Percentiles rank a stretch among this genome's conserved stretches.
These are phyloP conservation scores for Drosophila azteca DNA, from an alignment of 1,140 invertebrate genomes.

Conservation along the genomic window DNA sequence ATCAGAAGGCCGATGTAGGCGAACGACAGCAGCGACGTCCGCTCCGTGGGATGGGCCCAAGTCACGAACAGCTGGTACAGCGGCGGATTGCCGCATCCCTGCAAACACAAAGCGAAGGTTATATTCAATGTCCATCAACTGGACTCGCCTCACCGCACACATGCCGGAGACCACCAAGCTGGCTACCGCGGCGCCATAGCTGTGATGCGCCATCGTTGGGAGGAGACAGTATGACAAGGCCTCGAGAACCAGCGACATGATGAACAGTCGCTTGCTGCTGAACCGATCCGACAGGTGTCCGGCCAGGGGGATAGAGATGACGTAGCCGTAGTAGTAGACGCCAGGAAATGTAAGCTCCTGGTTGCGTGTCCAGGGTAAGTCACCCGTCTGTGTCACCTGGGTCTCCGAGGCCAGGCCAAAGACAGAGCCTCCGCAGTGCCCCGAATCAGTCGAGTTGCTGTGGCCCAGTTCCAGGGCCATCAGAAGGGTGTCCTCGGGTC, in stretches of 20 bases:
- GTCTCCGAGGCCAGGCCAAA: neutral
- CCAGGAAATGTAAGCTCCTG: conserved; percentile 66
- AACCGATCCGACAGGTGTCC: conserved; percentile 67
- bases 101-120: neutral
- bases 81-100: conserved; percentile 73
- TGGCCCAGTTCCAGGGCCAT: neutral
- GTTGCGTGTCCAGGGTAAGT: conserved; percentile 62
- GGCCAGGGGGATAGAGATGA: conserved; percentile 59
- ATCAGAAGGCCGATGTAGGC: conserved; percentile 69
- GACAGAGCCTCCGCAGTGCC: conserved; percentile 9
- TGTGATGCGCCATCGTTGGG: conserved; percentile 56
- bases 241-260: conserved; percentile 56
- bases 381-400: conserved; percentile 31
- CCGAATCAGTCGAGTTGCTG: conserved; percentile 17
- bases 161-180: conserved; percentile 60
- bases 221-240: conserved; percentile 53
- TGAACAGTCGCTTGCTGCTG: conserved; percentile 69
- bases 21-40: conserved; percentile 67
- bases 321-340: conserved; percentile 71
- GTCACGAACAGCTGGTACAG: conserved; percentile 72
- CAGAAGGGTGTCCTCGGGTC: conserved; percentile 24
- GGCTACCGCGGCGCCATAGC: conserved; percentile 39
- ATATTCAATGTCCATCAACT: neutral
- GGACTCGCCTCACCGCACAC: conserved; percentile 47
- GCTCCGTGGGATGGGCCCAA: conserved; percentile 78